phyloP scores from a whole-genome alignment of 2,797 vertebrate genomes.

The Sebastes glaucus region DNA sequence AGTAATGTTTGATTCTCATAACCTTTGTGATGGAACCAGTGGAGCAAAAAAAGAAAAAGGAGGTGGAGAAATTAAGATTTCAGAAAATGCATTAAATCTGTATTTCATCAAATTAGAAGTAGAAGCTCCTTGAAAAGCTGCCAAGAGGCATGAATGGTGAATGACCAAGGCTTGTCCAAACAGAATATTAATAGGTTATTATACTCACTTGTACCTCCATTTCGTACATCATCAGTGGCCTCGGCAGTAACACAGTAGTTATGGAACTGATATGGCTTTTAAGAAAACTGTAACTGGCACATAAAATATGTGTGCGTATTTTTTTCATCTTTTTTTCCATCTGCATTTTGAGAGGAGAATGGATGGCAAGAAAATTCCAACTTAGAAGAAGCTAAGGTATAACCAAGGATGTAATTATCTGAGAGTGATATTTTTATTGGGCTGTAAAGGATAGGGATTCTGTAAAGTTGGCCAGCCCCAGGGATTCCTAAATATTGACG shows the following conservation, averaged over 20 bases:
- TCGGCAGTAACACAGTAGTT: conserved; percentile 1
- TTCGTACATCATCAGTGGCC: conserved; percentile 24
- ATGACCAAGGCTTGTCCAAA: conserved; percentile 47
- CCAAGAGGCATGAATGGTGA: conserved; percentile 56
- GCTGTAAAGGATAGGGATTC: too few species aligned
- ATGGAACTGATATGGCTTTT: conserved; percentile 23
- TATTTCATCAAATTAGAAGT: conserved; percentile 76
- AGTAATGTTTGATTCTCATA: conserved; percentile 67
- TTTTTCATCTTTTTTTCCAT: neutral
- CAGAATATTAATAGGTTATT: conserved; percentile 66
- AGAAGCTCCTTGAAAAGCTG: conserved; percentile 55
- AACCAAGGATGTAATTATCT: conserved; percentile 41
- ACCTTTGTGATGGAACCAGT: conserved; percentile 54
- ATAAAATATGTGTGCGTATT: neutral
- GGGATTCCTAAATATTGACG: neutral
- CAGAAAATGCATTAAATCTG: conserved; percentile 75
- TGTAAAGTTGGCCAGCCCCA: conserved; percentile 14
- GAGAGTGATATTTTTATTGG: conserved; percentile 58
- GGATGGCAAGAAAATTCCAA: neutral
- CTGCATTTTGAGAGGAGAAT: neutral
- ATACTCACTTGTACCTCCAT: conserved; percentile 35
- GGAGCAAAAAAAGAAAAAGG: conserved; percentile 53
- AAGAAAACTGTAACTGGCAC: neutral
- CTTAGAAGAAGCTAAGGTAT: conserved; percentile 31
- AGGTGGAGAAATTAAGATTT: conserved; percentile 74